These are phyloP conservation scores for Lethrus apterus DNA, from an alignment of 1,140 invertebrate genomes.

Conservation along the genomic window DNA sequence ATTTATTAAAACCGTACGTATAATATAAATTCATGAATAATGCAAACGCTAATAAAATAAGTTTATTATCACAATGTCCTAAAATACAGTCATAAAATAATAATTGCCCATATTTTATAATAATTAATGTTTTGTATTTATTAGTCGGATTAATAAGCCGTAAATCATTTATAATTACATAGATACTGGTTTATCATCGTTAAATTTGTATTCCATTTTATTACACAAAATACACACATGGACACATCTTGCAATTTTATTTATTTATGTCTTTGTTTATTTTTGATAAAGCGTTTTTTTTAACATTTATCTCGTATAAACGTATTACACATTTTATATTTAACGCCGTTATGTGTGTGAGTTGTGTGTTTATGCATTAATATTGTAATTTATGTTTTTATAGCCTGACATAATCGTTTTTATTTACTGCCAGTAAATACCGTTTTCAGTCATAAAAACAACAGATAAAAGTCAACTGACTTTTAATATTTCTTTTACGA, in stretches of 20 bases:
- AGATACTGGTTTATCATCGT: not conserved
- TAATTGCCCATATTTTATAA: conserved; percentile 29
- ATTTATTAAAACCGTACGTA: too few species aligned
- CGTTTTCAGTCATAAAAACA: conserved; percentile 1
- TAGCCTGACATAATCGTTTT: conserved; percentile 10
- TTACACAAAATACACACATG: not conserved
- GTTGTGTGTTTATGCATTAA: not conserved
- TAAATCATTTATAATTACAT: conserved; percentile 27
- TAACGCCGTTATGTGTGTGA: not conserved
- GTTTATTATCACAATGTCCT: conserved; percentile 30
- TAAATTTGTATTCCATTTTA: conserved; percentile 8
- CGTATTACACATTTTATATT: not conserved
- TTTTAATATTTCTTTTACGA: conserved; percentile 5
- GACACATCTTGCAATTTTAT: not conserved
- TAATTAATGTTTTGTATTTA: conserved; percentile 31
- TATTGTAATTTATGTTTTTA: conserved; percentile 10
- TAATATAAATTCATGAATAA: conserved; percentile 7
- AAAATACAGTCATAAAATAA: conserved; percentile 30
- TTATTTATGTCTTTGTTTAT: conserved; percentile 13
- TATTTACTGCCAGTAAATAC: conserved; percentile 3
- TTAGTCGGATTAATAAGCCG: conserved; percentile 24
- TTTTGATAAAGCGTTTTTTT: conserved; percentile 12
- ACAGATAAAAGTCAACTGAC: conserved; percentile 1
- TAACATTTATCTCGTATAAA: conserved; percentile 1
- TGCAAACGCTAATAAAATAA: conserved; percentile 23